phyloP scores from a whole-genome alignment of 1,140 invertebrate species.

The Mactra quadrangularis region DNA sequence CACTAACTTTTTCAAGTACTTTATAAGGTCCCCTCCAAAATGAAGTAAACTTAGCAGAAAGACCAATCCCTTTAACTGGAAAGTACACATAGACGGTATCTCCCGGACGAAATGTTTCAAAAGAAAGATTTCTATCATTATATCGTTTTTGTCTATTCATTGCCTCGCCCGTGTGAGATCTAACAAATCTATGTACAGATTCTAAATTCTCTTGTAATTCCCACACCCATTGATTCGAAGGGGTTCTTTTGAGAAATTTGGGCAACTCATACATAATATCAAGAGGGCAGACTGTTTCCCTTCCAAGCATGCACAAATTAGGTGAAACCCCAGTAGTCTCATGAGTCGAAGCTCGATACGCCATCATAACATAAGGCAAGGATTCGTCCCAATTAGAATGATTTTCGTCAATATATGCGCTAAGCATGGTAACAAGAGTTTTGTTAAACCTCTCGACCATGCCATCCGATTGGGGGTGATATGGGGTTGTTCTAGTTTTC shows the following conservation, averaged over 20 bases:
- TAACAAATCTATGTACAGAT: conserved; percentile 14
- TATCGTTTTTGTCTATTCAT: conserved; percentile 33
- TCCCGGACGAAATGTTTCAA: not conserved
- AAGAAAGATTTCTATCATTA: conserved; percentile 33
- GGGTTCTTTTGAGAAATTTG: conserved; percentile 1
- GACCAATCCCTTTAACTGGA: not conserved
- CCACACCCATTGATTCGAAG: conserved; percentile 19
- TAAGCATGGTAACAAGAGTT: too few relatives aligned
- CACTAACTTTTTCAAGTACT: not conserved
- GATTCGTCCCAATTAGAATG: conserved; percentile 60
- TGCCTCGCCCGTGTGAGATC: not conserved
- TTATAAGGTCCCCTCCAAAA: conserved; percentile 29
- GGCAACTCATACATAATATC: conserved; percentile 31
- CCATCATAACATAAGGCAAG: conserved; percentile 50
- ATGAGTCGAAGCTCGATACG: conserved; percentile 40
- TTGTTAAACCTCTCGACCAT: too few relatives aligned
- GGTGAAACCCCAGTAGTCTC: conserved; percentile 48
- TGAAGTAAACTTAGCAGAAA: conserved; percentile 33
- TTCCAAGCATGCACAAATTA: conserved; percentile 60
- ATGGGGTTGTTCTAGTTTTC: conserved; percentile 61
- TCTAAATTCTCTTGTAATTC: conserved; percentile 26
- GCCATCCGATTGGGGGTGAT: too few relatives aligned
- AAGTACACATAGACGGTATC: conserved; percentile 38
- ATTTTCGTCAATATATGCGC: too few relatives aligned
- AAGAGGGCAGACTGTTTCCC: conserved; percentile 41